phyloP scores from a whole-genome alignment of 2,888 invertebrate species.

The Coronaproctus castanopsis region DNA sequence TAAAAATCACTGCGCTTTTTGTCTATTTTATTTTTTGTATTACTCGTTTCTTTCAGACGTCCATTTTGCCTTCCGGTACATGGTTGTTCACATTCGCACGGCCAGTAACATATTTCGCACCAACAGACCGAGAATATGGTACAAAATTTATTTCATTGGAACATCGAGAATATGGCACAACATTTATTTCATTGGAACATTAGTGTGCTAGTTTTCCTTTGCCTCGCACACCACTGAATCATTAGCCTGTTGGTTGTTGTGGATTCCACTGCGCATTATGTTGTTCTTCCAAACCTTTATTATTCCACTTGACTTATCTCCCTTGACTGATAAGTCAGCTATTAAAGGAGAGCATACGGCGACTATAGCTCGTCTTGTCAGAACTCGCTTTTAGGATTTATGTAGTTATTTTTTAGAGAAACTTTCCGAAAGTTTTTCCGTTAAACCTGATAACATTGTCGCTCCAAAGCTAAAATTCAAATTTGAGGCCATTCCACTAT shows the following conservation, averaged over 20 bases:
- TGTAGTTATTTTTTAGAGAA: background rate
- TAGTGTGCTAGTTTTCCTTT: background rate
- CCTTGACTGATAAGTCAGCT: background rate
- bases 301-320: background rate
- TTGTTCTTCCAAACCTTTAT: background rate
- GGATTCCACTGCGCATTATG: background rate
- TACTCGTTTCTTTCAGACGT: too few relatives aligned
- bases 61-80: too few relatives aligned
- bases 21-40: too few relatives aligned
- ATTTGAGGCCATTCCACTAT: background rate
- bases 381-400: background rate
- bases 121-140: too few relatives aligned
- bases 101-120: too few relatives aligned
- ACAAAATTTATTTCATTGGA: too few relatives aligned
- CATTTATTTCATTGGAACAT: background rate
- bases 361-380: background rate
- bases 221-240: background rate
- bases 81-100: too few relatives aligned
- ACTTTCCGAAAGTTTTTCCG: background rate
- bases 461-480: background rate
- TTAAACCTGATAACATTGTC: background rate
- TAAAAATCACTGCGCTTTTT: too few relatives aligned
- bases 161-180: background rate
- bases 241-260: background rate
- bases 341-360: background rate